Evolutionary conservation across 2,797 vertebrate genomes (phyloP), one percentile per base, ranked within the genome.

Genomic region (Myotis vivesi): DNA sequence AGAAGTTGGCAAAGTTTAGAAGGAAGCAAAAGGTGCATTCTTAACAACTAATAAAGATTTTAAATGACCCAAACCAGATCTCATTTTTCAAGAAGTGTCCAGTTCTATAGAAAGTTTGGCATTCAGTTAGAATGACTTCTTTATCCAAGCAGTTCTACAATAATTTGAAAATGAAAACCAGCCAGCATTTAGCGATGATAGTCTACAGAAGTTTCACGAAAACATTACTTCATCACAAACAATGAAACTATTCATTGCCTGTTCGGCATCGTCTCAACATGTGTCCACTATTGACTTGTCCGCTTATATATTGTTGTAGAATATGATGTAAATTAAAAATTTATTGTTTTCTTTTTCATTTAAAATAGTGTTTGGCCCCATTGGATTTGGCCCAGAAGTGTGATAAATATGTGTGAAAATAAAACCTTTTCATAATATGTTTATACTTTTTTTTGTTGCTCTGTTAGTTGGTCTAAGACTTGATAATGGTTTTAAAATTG

Each of bases 111-210:
- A 46, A 91, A 96, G 91, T 86, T 98, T 97, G 96, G 97, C 97
- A 96, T 96, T 94, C 38, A 36, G 68, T 96, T 97, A 96, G 86
- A 83, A 91, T 91, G 83, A 76, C 80, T 92, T 83, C 94, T 94
- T 95, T 95, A 96, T 94, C 94, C 75, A 89, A 0, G 0, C 90
- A 91, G 33, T 95, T 97, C 93, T 77, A n/a, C 66, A 97, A 82
- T 92, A 94, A 97, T 92, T 97, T 95, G 76, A 92, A 96, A 95
- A 97, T 94, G 96, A 96, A 97, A 97, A 95, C 23, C 73, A 97
- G 95, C n/a, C 85, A 93, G 93, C 85, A 85, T 97, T 96, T 96
- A 96, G 90, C 91, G 95, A 95, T 97, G 96, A 90, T 96, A 91
- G 91, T 94, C 94, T 72, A 88, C 83, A 95, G 93, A 97, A 97